Evolutionary conservation across 2,797 vertebrate species (phyloP).

Genomic region (Nasua narica): DNA sequence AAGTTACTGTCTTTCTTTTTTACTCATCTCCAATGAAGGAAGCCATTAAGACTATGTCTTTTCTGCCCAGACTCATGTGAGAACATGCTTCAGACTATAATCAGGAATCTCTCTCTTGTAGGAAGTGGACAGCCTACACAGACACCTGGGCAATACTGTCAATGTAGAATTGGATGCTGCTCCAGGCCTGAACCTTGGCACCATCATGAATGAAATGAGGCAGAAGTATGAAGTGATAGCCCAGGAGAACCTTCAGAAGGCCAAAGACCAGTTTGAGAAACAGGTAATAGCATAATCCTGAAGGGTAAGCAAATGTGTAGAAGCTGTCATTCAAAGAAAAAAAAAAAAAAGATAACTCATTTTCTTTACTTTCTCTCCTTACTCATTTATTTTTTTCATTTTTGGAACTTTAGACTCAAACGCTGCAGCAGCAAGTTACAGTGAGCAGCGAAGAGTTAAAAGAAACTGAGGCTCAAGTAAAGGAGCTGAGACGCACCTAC

Average conservation of each 20-base stretch:
- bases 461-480: conserved; percentile 69
- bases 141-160: conserved; percentile 80
- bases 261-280: conserved; percentile 88
- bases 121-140: conserved; percentile 70
- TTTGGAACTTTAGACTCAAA: conserved; percentile 71
- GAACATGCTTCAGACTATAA: not conserved
- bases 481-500: conserved; percentile 52
- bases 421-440: conserved; percentile 75
- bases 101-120: conserved; percentile 7
- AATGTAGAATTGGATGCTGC: conserved; percentile 91
- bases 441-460: conserved; percentile 68
- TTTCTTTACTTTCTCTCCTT: not conserved
- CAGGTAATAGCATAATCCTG: conserved; percentile 82
- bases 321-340: not conserved
- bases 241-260: conserved; percentile 90
- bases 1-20: not conserved
- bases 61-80: not conserved
- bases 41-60: not conserved
- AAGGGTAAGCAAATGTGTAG: not conserved
- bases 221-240: conserved; percentile 90
- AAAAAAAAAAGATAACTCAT: not conserved
- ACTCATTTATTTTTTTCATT: not conserved
- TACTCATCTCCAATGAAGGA: not conserved
- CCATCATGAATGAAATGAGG: conserved; percentile 90
- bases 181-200: conserved; percentile 87